Evolutionary conservation across 2,888 invertebrate species (phyloP), one percentile per base, ranked within the genome.

Genomic region (Spilosoma lubricipeda): DNA sequence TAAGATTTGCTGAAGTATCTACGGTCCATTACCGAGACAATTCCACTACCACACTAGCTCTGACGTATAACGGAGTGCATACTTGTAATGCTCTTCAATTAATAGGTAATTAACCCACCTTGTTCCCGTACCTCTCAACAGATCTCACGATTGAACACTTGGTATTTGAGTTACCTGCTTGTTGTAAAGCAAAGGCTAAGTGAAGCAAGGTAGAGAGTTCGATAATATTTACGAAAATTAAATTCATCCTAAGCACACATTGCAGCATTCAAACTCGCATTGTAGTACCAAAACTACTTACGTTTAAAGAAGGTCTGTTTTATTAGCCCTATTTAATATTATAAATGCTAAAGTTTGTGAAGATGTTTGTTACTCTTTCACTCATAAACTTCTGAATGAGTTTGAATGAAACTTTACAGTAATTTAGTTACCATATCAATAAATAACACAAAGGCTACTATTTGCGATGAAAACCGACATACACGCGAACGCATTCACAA

Each of bases 51-150:
- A 76, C 77, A 77, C 80, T 64, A 64, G 72, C 80, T 82, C 77
- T 64, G 70, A 82, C 59, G 67, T 71, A 67, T 79, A 84, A 78
- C 85, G 78, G 77, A 84, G 80, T 78, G 79, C 83, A 79, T 75
- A 82, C 79, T 80, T 73, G 77, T 76, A 78, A 72, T 76, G 79
- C 82, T 82, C 86, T 84, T 84, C 83, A 88, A 90, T 90, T 89
- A 90, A 89, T 89, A 88, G 88, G 83, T 90, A 89, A 90, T 90
- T 90, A 90, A 84, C 85, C 75, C 86, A 85, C 86, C 85, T 87
- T 84, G 84, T 84, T 84, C 85, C 76, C 83, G 79, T 30, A 52
- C 68, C 82, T 73, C 82, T 80, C 77, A 36, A 76, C 75, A 70
- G 73, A 72, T 70, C 72, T 73, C 76, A 73, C 76, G 72, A 74